Base-by-base conservation (phyloP, 2,797 vertebrate genomes). In the Pterois miles region DNA sequence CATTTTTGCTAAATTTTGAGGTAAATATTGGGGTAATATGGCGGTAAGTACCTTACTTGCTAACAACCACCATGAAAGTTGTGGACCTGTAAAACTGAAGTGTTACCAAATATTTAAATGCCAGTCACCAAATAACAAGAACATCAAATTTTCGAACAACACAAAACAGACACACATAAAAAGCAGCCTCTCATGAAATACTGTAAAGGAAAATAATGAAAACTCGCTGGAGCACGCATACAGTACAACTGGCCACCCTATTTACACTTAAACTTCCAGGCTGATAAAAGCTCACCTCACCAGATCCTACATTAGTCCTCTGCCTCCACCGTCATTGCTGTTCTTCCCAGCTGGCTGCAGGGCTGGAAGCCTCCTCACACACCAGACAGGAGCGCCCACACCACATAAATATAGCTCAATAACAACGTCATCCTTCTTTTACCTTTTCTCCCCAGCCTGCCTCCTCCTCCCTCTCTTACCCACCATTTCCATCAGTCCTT, bases 361-460 rank as follows among this genome's bases (percentile, higher is more conserved):
- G 73, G 54, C 74, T 76, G 74, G 72, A 82, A 80, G 65, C 87
- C 83, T 81, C 72, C 79, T 86, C 77, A 74, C 75, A 76, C 53
- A 81, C 67, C 84, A 84, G 82, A 85, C 89, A 89, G 91, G 83
- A 90, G 70, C 87, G 85, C 82, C 86, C 85, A 91, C 89, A 89
- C 70, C 72, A 78, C 14, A 79, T 74, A 92, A 91, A 94, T 91
- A 92, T 93, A 94, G 86, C 86, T 67, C 77, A 38, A 76, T 62
- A 88, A 81, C 71, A 83, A 80, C 77, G 56, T 81, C 88, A 84
- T 85, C 71, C 74, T 78, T 52, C 57, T 74, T 73, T 76, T 66
- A 66, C 69, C 65, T 63, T 83, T 67, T 74, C 56, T 53, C 34
- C 50, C 3, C 67, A 25, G 85, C 74, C 83, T 84, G 65, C 75